These are phyloP conservation scores for Notodonta dromedarius DNA, from an alignment of 2,888 invertebrate genomes.

Conservation along the genomic window DNA sequence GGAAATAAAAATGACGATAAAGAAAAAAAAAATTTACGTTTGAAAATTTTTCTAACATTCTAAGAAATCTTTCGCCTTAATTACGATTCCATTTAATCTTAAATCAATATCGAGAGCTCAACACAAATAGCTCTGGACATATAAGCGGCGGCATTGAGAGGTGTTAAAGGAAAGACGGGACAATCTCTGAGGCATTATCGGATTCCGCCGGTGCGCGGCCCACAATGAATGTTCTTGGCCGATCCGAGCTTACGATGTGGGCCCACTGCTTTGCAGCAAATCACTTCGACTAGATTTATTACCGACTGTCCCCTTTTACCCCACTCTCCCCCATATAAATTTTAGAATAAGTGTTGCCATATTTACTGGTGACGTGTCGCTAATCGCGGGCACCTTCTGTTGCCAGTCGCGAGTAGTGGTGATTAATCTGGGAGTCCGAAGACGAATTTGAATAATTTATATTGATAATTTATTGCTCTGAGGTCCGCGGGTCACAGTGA, in stretches of 20 bases:
- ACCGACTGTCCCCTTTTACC: conserved; percentile 70
- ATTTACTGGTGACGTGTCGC: conserved; percentile 82
- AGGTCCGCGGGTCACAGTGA: conserved; percentile 57
- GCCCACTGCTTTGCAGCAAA: conserved; percentile 82
- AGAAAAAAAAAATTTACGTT: too few relatives aligned
- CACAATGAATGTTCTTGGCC: conserved; percentile 79
- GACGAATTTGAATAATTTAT: conserved; percentile 81
- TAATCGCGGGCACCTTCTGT: conserved; percentile 78
- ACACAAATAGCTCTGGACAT: conserved; percentile 47
- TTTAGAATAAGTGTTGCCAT: conserved; percentile 82
- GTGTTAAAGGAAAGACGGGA: conserved; percentile 80
- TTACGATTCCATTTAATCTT: conserved; percentile 20
- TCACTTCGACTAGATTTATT: conserved; percentile 82
- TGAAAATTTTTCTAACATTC: background rate
- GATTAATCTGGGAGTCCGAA: conserved; percentile 75
- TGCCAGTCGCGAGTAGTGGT: conserved; percentile 75
- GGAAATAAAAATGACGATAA: too few relatives aligned
- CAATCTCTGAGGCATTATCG: conserved; percentile 82
- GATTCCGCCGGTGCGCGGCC: conserved; percentile 76
- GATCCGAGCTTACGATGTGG: conserved; percentile 75
- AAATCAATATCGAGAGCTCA: conserved; percentile 51
- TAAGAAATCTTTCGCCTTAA: conserved; percentile 2
- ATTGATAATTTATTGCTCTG: conserved; percentile 68
- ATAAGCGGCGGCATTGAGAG: conserved; percentile 61
- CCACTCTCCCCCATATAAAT: conserved; percentile 78